phyloP scores from a whole-genome alignment of 1,140 invertebrate species.

The Psix sp. region DNA sequence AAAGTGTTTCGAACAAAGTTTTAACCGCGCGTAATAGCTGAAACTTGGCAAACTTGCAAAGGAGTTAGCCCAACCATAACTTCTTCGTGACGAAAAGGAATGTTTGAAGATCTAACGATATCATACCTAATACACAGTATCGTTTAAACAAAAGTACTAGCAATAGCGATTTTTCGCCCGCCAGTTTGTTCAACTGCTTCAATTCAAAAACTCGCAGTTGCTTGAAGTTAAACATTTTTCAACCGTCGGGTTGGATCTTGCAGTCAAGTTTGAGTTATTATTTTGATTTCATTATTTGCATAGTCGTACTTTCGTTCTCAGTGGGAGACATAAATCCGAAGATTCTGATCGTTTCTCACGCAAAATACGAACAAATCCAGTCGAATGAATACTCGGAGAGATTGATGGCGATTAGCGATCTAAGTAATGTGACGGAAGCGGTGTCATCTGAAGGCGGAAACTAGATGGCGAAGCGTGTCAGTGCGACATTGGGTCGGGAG shows the following conservation, averaged over 20 bases:
- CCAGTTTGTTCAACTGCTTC: too few relatives aligned
- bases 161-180: slow-evolving; percentile 33
- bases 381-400: slow-evolving; percentile 7
- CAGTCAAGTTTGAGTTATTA: not conserved
- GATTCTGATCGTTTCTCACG: not conserved
- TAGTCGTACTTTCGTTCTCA: too few relatives aligned
- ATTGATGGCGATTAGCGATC: slow-evolving; percentile 42
- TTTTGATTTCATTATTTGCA: too few relatives aligned
- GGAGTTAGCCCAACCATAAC: slow-evolving; percentile 70
- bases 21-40: slow-evolving; percentile 74
- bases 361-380: not conserved
- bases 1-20: slow-evolving; percentile 77
- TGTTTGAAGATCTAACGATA: slow-evolving; percentile 51
- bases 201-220: too few relatives aligned
- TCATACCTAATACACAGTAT: slow-evolving; percentile 46
- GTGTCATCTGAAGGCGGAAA: slow-evolving; percentile 49
- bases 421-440: slow-evolving; percentile 47
- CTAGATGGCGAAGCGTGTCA: slow-evolving; percentile 45
- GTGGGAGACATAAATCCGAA: too few relatives aligned
- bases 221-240: too few relatives aligned
- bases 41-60: slow-evolving; percentile 71
- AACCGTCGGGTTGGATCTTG: too few relatives aligned
- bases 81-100: slow-evolving; percentile 60
- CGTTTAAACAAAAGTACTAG: slow-evolving; percentile 19
- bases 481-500: slow-evolving; percentile 51